These are phyloP conservation scores for Pithecia hirsuta DNA, from an alignment of 2,797 vertebrate species.

Conservation along the genomic window DNA sequence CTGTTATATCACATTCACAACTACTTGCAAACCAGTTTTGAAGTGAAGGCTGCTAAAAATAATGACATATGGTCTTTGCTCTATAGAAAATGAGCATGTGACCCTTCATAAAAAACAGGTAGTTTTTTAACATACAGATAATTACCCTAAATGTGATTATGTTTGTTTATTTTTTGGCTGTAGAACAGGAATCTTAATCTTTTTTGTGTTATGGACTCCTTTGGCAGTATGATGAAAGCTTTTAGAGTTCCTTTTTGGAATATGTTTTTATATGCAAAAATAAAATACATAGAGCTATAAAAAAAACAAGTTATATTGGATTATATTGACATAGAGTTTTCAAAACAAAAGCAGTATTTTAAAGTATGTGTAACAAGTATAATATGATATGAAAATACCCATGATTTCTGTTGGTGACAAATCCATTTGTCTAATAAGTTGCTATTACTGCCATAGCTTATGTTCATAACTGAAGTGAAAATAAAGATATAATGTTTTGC, in stretches of 20 bases:
- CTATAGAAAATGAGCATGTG: neutral
- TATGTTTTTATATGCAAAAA: conserved; percentile 45
- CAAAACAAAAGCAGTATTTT: neutral
- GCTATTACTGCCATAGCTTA: neutral
- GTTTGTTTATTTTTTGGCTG: conserved; percentile 18
- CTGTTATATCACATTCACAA: conserved; percentile 40
- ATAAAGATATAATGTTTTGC: neutral
- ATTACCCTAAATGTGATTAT: conserved; percentile 43
- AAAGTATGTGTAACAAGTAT: neutral
- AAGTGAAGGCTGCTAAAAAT: conserved; percentile 59
- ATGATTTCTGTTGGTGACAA: conserved; percentile 31
- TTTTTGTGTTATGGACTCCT: neutral
- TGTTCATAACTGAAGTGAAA: conserved; percentile 47
- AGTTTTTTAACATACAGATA: neutral
- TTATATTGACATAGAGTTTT: conserved; percentile 13
- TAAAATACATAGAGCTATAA: conserved; percentile 41
- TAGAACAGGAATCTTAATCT: conserved; percentile 18
- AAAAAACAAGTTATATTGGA: neutral
- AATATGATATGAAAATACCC: conserved; percentile 11
- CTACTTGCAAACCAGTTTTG: conserved; percentile 57
- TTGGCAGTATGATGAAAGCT: conserved; percentile 7
- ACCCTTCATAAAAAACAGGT: neutral
- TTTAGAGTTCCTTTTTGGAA: conserved; percentile 5
- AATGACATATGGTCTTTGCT: conserved; percentile 27
- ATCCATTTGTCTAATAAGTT: conserved; percentile 11